Evolutionary conservation across 2,888 invertebrate species (phyloP).

Genomic region (Pristionchus fissidentatus): DNA sequence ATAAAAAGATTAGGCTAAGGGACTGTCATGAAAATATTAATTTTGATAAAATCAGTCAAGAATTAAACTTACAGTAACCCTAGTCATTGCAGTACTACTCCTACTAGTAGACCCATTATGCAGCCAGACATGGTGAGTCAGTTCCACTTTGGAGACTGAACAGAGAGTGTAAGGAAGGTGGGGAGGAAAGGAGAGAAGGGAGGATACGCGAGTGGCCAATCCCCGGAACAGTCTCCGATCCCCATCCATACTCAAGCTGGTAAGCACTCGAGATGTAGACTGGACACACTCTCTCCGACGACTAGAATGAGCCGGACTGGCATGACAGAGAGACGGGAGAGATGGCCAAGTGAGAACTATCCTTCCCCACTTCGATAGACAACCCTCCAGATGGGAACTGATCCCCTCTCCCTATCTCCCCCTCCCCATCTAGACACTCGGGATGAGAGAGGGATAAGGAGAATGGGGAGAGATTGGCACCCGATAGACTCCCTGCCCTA

Average conservation of each 20-base stretch:
- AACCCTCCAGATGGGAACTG: slow-evolving; percentile 3
- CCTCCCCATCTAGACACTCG: background rate
- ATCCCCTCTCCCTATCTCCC: background rate
- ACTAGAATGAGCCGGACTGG: background rate
- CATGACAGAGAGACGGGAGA: background rate
- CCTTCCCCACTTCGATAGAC: background rate
- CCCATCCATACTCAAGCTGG: background rate
- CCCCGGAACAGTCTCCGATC: background rate
- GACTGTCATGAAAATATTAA: too few species aligned
- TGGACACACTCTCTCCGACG: too few species aligned
- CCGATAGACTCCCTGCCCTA: background rate
- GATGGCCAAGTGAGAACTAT: slow-evolving; percentile 5
- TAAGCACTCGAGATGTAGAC: slow-evolving; percentile 20
- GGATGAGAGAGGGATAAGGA: background rate
- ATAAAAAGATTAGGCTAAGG: too few species aligned
- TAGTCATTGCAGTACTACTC: background rate
- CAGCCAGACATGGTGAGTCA: background rate
- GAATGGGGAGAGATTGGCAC: background rate
- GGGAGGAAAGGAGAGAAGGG: background rate
- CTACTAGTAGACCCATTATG: background rate
- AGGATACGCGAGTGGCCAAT: background rate
- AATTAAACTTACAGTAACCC: too few species aligned
- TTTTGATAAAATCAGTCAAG: too few species aligned
- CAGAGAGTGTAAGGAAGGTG: background rate
- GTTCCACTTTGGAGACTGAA: background rate